A percentile compares a stretch with the other conserved stretches of the same genome.
Evolutionary conservation across 1,140 invertebrate genomes (phyloP).

Genomic region (Battus philenor): DNA sequence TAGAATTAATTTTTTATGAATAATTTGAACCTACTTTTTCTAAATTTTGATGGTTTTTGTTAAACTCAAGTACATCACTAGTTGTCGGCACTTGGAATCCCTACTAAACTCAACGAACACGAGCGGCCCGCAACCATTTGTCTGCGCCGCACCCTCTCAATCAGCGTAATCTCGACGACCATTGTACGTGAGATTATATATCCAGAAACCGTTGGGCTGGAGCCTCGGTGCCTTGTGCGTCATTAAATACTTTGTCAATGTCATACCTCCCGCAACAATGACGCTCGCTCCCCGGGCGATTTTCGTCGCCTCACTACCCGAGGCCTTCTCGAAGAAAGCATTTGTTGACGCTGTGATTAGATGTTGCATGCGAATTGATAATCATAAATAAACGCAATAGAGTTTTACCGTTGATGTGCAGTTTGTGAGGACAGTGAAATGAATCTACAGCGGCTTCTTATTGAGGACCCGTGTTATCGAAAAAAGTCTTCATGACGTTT

Average conservation of each 20-base stretch:
- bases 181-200: constrained; percentile 8
- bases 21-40: too few relatives aligned
- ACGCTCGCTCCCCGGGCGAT: background rate
- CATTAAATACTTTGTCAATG: constrained; percentile 16
- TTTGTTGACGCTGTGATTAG: background rate
- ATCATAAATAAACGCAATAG: too few relatives aligned
- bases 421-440: too few relatives aligned
- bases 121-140: constrained; percentile 12
- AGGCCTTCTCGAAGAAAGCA: background rate
- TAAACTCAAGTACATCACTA: too few relatives aligned
- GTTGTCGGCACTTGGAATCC: too few relatives aligned
- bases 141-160: constrained; percentile 12
- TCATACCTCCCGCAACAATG: background rate
- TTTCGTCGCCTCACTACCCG: background rate
- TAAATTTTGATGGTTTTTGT: too few relatives aligned
- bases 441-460: too few relatives aligned
- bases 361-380: background rate
- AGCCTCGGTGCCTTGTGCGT: background rate
- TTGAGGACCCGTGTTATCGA: too few relatives aligned
- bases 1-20: too few relatives aligned
- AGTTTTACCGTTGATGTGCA: too few relatives aligned
- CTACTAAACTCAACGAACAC: too few relatives aligned
- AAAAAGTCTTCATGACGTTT: too few relatives aligned
- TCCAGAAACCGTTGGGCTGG: background rate
- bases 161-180: constrained; percentile 11